phyloP scores from a whole-genome alignment of 2,113 vertebrate genomes.

The Pangasianodon hypophthalmus region DNA sequence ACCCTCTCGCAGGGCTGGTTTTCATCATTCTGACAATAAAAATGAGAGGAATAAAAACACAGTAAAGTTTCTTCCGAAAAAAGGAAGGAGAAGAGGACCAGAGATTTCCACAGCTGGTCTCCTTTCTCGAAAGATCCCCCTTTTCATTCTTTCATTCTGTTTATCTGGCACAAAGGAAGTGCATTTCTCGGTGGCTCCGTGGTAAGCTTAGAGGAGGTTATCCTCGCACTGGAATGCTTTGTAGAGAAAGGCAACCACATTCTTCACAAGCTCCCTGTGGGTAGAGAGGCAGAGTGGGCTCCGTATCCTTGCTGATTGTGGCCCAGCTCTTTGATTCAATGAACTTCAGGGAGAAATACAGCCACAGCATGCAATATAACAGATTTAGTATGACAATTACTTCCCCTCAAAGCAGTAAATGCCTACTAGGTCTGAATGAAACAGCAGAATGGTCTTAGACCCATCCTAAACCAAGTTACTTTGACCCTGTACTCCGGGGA shows the following conservation, averaged over 20 bases:
- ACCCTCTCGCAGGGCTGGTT: slow-evolving; percentile 67
- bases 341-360: neutral
- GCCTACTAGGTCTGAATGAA: neutral
- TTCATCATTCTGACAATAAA: slow-evolving; percentile 79
- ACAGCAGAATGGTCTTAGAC: neutral
- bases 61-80: slow-evolving; percentile 57
- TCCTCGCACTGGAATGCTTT: slow-evolving; percentile 57
- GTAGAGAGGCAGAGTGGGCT: slow-evolving; percentile 49
- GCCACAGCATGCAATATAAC: slow-evolving; percentile 22
- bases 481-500: neutral
- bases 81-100: slow-evolving; percentile 38
- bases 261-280: slow-evolving; percentile 65
- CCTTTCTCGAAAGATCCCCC: slow-evolving; percentile 49
- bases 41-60: slow-evolving; percentile 72
- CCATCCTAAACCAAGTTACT: slow-evolving; percentile 34
- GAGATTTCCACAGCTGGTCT: slow-evolving; percentile 62
- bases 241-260: slow-evolving; percentile 59
- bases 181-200: slow-evolving; percentile 48
- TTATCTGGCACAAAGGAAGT: slow-evolving; percentile 54
- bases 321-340: slow-evolving; percentile 27
- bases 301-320: slow-evolving; percentile 18
- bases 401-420: neutral
- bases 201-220: slow-evolving; percentile 54
- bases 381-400: neutral
- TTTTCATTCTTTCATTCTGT: slow-evolving; percentile 27